Evolutionary conservation across 2,113 vertebrate species (phyloP).

Genomic region (Phalacrocorax brasilianus): DNA sequence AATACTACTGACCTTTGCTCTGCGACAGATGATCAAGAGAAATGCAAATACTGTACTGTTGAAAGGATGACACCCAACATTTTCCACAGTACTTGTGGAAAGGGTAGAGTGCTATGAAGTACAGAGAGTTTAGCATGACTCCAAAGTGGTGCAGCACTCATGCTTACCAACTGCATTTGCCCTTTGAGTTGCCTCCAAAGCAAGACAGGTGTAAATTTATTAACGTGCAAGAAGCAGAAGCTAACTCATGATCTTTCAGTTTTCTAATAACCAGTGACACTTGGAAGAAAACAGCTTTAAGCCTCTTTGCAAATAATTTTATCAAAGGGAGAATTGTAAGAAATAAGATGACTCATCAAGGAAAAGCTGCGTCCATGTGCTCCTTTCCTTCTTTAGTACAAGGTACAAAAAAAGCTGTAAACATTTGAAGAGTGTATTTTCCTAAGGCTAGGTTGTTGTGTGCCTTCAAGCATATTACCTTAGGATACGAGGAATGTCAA

Average conservation of each 20-base stretch:
- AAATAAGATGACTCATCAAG: not conserved
- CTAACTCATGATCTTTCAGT: not conserved
- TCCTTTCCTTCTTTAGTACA: not conserved
- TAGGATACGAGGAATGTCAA: not conserved
- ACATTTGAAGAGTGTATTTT: not conserved
- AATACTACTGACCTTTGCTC: conserved; percentile 2
- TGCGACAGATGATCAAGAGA: not conserved
- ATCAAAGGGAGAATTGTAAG: not conserved
- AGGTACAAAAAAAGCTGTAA: not conserved
- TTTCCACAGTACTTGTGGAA: not conserved
- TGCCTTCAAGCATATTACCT: not conserved
- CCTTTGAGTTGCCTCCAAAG: not conserved
- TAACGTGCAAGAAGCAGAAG: not conserved
- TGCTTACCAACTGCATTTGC: not conserved
- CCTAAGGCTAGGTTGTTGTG: not conserved
- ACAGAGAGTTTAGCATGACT: not conserved
- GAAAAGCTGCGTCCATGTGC: not conserved
- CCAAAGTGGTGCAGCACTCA: not conserved
- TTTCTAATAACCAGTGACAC: not conserved
- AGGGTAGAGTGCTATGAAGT: not conserved
- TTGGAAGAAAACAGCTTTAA: not conserved
- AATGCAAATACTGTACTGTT: not conserved
- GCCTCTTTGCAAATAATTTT: not conserved
- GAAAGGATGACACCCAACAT: not conserved
- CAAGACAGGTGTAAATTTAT: not conserved